Base-by-base conservation (phyloP, 2,797 vertebrate species). In the Onychomys torridus region DNA sequence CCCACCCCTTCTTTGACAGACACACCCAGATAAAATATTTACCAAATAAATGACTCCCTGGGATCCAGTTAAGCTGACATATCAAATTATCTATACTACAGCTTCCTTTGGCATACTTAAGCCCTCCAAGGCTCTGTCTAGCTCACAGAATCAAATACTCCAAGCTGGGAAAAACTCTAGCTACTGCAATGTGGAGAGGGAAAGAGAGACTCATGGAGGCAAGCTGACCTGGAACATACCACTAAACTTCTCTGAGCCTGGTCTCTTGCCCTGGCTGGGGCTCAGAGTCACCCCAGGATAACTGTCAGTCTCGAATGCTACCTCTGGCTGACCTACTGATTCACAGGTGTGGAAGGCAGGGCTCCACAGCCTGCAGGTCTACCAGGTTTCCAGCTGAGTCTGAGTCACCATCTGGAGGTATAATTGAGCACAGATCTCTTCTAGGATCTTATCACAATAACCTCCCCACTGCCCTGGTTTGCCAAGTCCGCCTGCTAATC, bases 1-100 rank as follows among this genome's bases (percentile, higher is more conserved):
- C 67, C 84, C 63, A 40, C 61, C 91, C 27, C 46, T 55, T 84
- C 57, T n/a, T 65, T 77, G 40, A 37, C 17, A 46, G 23, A 93
- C 59, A 46, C 34, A 61, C 55, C n/a, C 89, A 67, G 43, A 91
- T 91, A 65, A 63, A 63, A 86, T 61, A 49, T 57, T 82, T 79
- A 79, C 37, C 52, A 59, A 57, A 52, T 52, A 91, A 79, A 73
- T 76, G 65, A 55, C 11, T 43, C 23, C 21, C 65, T 4, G 0
- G 16, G 78, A 90, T 17, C 29, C 55, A 82, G 37, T 49, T 37
- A 55, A 3, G 32, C 17, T 52, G 82, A 65, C 49, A 23, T 13
- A 71, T 6, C 40, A 76, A 75, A 90, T 82, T 76, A 87, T 73
- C 43, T 34, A 6, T 46, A 57, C 34, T 17, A 2, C 65, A 65